phyloP scores from a whole-genome alignment of 2,113 vertebrate genomes.

The Tetrao urogallus region DNA sequence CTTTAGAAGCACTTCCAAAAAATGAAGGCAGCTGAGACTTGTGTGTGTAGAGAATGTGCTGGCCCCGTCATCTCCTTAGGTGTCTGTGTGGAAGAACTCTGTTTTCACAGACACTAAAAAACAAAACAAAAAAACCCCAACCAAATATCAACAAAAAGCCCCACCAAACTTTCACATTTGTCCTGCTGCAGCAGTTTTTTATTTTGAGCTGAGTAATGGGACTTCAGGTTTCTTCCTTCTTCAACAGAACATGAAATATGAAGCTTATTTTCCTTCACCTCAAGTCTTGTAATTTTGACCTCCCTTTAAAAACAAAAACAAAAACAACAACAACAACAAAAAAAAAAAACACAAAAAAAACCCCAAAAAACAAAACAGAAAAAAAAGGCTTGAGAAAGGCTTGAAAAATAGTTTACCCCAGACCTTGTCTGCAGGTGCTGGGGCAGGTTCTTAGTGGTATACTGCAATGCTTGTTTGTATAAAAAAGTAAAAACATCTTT shows the following conservation, averaged over 20 bases:
- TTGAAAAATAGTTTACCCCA: fast-evolving
- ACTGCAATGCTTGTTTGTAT: neutral
- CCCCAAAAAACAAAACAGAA: too few relatives aligned
- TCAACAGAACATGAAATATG: neutral
- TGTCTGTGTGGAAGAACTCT: neutral
- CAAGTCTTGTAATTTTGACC: neutral
- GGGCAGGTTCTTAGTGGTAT: neutral
- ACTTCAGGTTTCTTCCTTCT: neutral
- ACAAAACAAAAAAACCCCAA: neutral
- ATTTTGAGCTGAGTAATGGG: neutral
- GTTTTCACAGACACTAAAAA: neutral
- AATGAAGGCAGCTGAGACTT: neutral
- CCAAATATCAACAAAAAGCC: too few relatives aligned
- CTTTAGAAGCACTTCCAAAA: neutral
- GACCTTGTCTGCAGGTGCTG: too few relatives aligned
- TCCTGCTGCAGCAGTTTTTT: neutral
- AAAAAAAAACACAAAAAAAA: too few relatives aligned
- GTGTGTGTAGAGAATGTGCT: neutral
- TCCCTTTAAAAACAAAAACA: neutral
- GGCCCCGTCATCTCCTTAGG: neutral
- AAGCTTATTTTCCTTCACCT: neutral
- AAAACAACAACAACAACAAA: too few relatives aligned
- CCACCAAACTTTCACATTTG: neutral
- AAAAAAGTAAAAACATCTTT: neutral
- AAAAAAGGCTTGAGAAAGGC: neutral